These are phyloP conservation scores for Marisa cornuarietis DNA, from an alignment of 1,140 invertebrate genomes.

Conservation along the genomic window DNA sequence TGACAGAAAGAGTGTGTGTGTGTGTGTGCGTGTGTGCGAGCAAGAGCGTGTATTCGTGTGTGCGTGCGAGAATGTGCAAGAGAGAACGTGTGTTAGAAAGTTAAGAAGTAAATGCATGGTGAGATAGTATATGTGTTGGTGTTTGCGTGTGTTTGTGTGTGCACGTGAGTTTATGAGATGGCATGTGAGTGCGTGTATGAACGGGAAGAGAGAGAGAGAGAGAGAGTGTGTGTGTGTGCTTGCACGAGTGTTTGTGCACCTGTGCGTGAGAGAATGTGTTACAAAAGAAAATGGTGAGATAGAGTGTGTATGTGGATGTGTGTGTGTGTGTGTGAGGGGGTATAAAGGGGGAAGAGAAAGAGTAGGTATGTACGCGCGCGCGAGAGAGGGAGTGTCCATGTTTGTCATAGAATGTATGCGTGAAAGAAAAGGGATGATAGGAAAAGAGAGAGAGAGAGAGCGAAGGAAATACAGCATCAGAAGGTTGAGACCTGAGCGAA, in stretches of 20 bases:
- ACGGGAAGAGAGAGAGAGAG: slow-evolving; percentile 1
- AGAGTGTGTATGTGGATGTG: not conserved
- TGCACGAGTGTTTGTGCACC: not conserved
- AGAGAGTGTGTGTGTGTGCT: not conserved
- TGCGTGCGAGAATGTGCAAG: not conserved
- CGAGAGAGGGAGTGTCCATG: not conserved
- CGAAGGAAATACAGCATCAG: not conserved
- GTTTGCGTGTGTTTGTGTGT: slow-evolving; percentile 7
- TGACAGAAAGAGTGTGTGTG: not conserved
- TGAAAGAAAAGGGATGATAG: not conserved
- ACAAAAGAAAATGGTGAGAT: not conserved
- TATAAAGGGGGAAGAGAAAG: too few relatives aligned
- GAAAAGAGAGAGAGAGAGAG: too few relatives aligned
- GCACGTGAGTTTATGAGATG: too few relatives aligned
- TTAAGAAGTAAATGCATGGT: not conserved
- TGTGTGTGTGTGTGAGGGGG: not conserved
- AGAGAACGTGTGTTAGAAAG: not conserved
- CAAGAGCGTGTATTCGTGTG: not conserved
- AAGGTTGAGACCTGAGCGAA: not conserved
- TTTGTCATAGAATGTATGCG: not conserved
- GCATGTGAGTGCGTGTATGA: slow-evolving; percentile 2
- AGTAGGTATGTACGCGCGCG: not conserved
- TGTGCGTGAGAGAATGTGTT: not conserved
- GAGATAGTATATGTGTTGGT: not conserved
- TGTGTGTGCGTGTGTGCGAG: not conserved